These are phyloP conservation scores for Sclerodermus sp. DNA, from an alignment of 2,888 invertebrate genomes.

Conservation along the genomic window DNA sequence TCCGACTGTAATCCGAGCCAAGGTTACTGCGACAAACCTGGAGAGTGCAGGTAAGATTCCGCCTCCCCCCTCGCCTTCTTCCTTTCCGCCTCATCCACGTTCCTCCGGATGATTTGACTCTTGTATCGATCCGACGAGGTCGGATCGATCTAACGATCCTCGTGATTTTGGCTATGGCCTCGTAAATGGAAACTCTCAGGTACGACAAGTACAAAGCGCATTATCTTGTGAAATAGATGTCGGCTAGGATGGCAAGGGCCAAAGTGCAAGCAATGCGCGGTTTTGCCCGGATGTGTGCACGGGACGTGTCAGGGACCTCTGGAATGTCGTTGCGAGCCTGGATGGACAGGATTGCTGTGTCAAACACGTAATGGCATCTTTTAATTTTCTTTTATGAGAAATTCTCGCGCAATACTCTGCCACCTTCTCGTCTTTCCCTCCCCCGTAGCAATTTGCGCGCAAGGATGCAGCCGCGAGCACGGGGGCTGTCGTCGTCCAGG, in stretches of 20 bases:
- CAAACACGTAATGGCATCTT: conserved; percentile 74
- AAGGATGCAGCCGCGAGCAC: conserved; percentile 79
- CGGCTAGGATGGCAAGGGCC: conserved; percentile 88
- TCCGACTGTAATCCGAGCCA: conserved; percentile 81
- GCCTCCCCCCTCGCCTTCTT: too few relatives aligned
- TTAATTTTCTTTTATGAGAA: not conserved
- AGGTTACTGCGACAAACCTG: conserved; percentile 84
- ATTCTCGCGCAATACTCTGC: too few relatives aligned
- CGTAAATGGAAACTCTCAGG: too few relatives aligned
- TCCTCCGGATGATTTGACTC: too few relatives aligned
- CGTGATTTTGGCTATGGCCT: too few relatives aligned
- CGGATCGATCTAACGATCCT: too few relatives aligned
- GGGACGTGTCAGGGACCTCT: conserved; percentile 88
- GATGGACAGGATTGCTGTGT: conserved; percentile 88
- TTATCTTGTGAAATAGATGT: conserved; percentile 62
- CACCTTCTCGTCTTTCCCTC: too few relatives aligned
- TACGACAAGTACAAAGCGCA: not conserved
- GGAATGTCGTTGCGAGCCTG: conserved; percentile 87
- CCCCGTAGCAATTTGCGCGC: conserved; percentile 75
- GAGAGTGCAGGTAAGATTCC: conserved; percentile 70
- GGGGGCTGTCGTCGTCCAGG: conserved; percentile 82
- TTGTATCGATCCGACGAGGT: too few relatives aligned
- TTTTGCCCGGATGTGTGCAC: conserved; percentile 87
- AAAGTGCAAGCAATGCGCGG: conserved; percentile 83
- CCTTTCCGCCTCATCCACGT: too few relatives aligned